Percentiles rank a stretch among this genome's conserved stretches.
Conservation (phyloP, 2,113 vertebrate genomes). For the Orientallactaga bullata region DNA sequence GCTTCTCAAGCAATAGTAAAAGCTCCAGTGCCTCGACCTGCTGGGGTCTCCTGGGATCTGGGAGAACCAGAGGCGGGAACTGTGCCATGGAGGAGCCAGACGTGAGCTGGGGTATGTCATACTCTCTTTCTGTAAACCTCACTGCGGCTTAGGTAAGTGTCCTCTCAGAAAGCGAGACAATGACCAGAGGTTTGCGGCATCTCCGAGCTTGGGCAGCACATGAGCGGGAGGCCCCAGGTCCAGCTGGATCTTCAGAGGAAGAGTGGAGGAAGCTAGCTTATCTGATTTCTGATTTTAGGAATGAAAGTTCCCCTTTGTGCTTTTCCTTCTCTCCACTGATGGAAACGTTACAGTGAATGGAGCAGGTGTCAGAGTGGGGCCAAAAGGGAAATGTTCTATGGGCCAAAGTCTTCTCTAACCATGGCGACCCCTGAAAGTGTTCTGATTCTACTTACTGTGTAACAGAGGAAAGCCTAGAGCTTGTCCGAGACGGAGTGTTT, state of each 20-base stretch:
- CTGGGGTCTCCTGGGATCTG: not conserved
- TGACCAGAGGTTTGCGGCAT: not conserved
- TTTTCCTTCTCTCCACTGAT: not conserved
- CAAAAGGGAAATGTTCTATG: not conserved
- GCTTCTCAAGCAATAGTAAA: not conserved
- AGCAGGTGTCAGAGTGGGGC: not conserved
- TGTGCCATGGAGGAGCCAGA: not conserved
- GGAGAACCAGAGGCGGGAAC: rapidly evolving
- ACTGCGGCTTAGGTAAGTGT: not conserved
- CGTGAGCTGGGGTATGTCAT: not conserved
- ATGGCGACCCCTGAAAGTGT: not conserved
- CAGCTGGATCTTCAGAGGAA: rapidly evolving
- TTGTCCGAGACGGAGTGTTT: not conserved
- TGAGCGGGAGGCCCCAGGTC: not conserved
- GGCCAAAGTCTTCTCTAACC: not conserved
- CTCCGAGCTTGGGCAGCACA: not conserved
- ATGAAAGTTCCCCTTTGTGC: not conserved
- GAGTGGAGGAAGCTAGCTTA: not conserved
- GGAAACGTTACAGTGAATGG: not conserved
- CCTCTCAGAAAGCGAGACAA: not conserved
- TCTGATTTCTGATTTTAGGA: not conserved
- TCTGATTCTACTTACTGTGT: not conserved
- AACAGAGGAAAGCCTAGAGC: not conserved
- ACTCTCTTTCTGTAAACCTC: not conserved
- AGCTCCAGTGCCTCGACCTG: not conserved